Base-by-base conservation (phyloP, 2,888 invertebrate species). In the Phortica okadai region DNA sequence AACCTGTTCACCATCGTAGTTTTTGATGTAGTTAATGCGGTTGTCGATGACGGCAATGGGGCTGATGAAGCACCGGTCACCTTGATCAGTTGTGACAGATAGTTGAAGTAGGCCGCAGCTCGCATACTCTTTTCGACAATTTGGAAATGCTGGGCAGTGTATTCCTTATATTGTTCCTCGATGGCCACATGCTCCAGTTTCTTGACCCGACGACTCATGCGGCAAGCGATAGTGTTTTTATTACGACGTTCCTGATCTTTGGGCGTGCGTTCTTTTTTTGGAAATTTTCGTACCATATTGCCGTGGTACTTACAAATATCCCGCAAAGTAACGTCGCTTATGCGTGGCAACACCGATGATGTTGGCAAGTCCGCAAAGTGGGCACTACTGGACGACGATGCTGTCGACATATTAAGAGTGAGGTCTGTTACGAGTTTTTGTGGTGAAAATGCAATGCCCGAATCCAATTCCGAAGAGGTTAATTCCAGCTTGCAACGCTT, bases 221-320 rank as follows among this genome's bases (percentile, higher is more conserved):
- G 89, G 70, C 90, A 90, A 66, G 90, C 90, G 44, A 89, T 83
- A 0, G 90, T 90, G 76, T 90, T 90, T 67, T 90, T 90, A 74
- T 91, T 83, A 3, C 90, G 89, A 1, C 90, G 83, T 73, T 90
- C 90, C 77, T 90, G 90, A 72, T 90, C 90, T 76, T 90, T 91
- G 33, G 87, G 82, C 2, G 87, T 80, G 6, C 91, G 89, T 73
- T 90, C 88, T 44, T 87, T 89, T 62, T 90, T 90, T 0, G 91
- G 90, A 73, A 90, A 91, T 8, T 86, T 84, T 0, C 90, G 79
- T 1, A 90, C 91, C 90, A 90, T 90, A 21, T 90, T 90, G 2
- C 83, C 85, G 54, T 90, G 90, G 76, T 89, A 90, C 56, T 89
- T 89, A 74, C 88, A 90, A 72, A 90, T 89, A 75, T 82, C 85